phyloP scores from a whole-genome alignment of 2,888 invertebrate genomes.

The Boloria selene region DNA sequence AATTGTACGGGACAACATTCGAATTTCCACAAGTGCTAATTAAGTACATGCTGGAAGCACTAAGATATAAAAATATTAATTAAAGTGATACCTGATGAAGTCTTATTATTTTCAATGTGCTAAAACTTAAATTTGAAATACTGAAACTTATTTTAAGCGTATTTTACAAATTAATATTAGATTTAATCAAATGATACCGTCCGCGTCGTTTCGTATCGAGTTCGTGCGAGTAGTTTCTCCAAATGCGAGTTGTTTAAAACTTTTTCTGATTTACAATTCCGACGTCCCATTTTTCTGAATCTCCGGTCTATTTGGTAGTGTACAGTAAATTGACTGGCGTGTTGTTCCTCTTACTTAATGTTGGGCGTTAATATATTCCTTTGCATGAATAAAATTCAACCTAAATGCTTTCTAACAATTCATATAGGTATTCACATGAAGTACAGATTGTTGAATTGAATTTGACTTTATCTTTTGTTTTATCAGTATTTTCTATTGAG shows the following conservation, averaged over 20 bases:
- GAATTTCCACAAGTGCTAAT: constrained; percentile 47
- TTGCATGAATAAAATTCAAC: not conserved
- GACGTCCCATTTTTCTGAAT: not conserved
- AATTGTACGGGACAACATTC: constrained; percentile 49
- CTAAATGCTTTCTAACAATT: not conserved
- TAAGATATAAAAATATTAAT: not conserved
- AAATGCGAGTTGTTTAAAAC: not conserved
- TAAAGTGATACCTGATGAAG: not conserved
- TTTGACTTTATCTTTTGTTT: constrained; percentile 30
- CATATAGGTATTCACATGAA: not conserved
- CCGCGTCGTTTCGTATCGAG: not conserved
- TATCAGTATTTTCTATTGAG: constrained; percentile 43
- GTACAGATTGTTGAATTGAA: constrained; percentile 15
- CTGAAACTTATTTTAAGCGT: not conserved
- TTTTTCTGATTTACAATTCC: not conserved
- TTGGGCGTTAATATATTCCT: not conserved
- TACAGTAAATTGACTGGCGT: too few relatives aligned
- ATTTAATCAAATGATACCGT: constrained; percentile 8
- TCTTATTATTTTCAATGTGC: not conserved
- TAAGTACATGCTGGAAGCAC: constrained; percentile 10
- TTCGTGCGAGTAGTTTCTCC: not conserved
- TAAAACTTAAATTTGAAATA: too few relatives aligned
- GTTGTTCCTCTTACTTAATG: too few relatives aligned
- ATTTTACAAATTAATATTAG: not conserved
- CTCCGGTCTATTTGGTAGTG: not conserved